Conservation (phyloP, 2,113 vertebrate genomes). For the Rissa tridactyla region DNA sequence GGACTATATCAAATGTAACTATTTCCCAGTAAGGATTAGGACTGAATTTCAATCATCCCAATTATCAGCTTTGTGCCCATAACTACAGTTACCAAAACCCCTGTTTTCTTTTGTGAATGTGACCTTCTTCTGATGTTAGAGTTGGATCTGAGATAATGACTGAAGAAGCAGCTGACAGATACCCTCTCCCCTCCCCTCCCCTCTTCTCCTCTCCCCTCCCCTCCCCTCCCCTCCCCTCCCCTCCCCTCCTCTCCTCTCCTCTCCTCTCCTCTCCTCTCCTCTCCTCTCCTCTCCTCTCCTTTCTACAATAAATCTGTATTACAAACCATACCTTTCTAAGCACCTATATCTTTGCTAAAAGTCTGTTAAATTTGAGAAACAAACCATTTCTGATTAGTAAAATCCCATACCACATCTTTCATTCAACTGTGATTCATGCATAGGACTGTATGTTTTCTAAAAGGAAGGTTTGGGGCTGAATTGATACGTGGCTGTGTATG, state of each 20-base stretch:
- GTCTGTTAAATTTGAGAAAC: not conserved
- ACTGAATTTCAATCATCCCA: not conserved
- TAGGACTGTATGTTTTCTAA: not conserved
- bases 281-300: too few species aligned
- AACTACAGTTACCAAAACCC: not conserved
- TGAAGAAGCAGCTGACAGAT: not conserved
- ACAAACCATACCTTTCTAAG: not conserved
- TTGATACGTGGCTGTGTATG: not conserved
- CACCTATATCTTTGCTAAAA: not conserved
- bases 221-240: too few species aligned
- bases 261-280: too few species aligned
- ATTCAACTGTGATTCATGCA: not conserved
- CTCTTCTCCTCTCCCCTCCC: too few species aligned
- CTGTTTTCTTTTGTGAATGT: not conserved
- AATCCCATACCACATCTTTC: not conserved
- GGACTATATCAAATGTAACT: not conserved
- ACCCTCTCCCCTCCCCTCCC: too few species aligned
- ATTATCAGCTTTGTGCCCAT: not conserved
- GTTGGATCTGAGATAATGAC: not conserved
- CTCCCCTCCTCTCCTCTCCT: too few species aligned
- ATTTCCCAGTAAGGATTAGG: not conserved
- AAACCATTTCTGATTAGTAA: not conserved
- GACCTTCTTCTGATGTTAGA: not conserved
- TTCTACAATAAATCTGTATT: not conserved
- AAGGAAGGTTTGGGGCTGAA: accelerated